Evolutionary conservation across 1,140 invertebrate genomes (phyloP).

Genomic region (Camponotus pennsylvanicus): DNA sequence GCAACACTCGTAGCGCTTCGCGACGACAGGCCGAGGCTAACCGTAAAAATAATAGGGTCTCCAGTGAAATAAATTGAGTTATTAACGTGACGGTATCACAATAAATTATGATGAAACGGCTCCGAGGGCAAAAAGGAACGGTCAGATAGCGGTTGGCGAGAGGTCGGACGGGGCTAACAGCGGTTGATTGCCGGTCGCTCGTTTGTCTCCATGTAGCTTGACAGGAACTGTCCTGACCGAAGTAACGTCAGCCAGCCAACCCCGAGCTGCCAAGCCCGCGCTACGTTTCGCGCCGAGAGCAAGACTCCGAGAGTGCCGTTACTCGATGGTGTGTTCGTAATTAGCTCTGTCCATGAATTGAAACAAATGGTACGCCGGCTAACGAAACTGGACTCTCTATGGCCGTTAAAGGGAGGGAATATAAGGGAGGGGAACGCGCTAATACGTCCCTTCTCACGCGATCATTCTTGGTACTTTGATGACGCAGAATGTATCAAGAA

Average conservation of each 20-base stretch:
- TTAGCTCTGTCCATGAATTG: slow-evolving; percentile 83
- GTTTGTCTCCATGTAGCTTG: slow-evolving; percentile 86
- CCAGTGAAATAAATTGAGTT: slow-evolving; percentile 87
- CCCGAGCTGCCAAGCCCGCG: slow-evolving; percentile 52
- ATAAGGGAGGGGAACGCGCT: slow-evolving; percentile 70
- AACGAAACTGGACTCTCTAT: slow-evolving; percentile 60
- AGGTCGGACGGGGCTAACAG: slow-evolving; percentile 85
- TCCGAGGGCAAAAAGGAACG: slow-evolving; percentile 83
- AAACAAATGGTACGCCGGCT: slow-evolving; percentile 80
- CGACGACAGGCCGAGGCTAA: slow-evolving; percentile 74
- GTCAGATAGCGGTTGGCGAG: slow-evolving; percentile 83
- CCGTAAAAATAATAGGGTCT: slow-evolving; percentile 83
- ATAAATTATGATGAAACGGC: slow-evolving; percentile 87
- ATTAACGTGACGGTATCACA: slow-evolving; percentile 86
- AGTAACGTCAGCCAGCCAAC: slow-evolving; percentile 79
- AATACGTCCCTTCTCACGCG: slow-evolving; percentile 78
- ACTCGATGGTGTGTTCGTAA: slow-evolving; percentile 78
- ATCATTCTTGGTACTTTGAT: slow-evolving; percentile 30
- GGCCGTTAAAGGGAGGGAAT: slow-evolving; percentile 34
- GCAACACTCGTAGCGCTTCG: slow-evolving; percentile 56
- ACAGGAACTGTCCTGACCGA: slow-evolving; percentile 82
- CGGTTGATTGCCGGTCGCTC: slow-evolving; percentile 86
- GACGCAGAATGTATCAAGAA: slow-evolving; percentile 5
- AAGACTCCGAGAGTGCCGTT: slow-evolving; percentile 66
- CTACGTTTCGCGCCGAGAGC: slow-evolving; percentile 43